Percentiles rank a stretch among this genome's conserved stretches.
Conservation (phyloP, 2,113 vertebrate species). For the Eudyptes chrysolophus region DNA sequence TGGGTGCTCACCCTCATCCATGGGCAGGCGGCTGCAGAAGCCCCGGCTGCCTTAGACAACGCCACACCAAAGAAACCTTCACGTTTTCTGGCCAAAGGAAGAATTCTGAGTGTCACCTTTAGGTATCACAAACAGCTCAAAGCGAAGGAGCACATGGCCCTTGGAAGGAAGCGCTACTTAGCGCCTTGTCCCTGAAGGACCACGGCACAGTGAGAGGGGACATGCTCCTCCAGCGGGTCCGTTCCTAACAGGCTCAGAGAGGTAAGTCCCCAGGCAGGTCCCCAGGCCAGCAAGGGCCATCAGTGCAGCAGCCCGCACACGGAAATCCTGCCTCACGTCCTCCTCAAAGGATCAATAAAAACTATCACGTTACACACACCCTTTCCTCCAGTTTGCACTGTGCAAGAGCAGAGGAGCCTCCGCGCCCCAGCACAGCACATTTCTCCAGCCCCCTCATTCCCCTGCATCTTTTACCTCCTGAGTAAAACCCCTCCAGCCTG, state of each 20-base stretch:
- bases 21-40: background rate
- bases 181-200: background rate
- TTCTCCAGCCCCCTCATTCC: background rate
- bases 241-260: background rate
- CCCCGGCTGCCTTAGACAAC: background rate
- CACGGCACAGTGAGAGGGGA: background rate
- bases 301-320: background rate
- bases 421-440: rapidly evolving
- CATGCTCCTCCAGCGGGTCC: background rate
- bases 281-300: background rate
- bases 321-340: background rate
- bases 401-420: background rate
- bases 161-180: background rate
- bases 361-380: rapidly evolving
- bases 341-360: background rate
- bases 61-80: background rate
- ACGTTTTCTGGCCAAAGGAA: background rate
- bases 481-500: background rate
- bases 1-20: background rate
- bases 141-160: background rate
- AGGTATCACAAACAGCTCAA: background rate
- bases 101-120: background rate
- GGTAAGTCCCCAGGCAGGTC: background rate
- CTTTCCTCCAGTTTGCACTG: rapidly evolving
- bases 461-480: background rate